phyloP scores from a whole-genome alignment of 2,888 invertebrate species.

The Metallyticus violacea region DNA sequence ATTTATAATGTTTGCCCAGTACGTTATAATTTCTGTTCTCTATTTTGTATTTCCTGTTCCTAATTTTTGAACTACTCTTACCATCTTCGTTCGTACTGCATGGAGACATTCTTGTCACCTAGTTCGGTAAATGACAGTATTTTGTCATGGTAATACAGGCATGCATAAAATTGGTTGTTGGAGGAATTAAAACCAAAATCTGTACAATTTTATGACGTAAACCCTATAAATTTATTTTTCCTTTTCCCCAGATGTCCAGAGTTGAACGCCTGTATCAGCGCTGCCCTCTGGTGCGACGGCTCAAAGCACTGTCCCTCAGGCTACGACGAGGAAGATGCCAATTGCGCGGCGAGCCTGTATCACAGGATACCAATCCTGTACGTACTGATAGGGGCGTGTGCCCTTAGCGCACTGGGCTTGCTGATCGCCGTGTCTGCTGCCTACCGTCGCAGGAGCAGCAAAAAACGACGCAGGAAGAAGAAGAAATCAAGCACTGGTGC shows the following conservation, averaged over 20 bases:
- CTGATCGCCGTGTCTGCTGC: slow-evolving; percentile 60
- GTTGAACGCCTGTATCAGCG: slow-evolving; percentile 75
- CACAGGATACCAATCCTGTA: slow-evolving; percentile 62
- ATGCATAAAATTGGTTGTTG: too few relatives aligned
- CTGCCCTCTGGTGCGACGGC: slow-evolving; percentile 78
- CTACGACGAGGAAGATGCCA: slow-evolving; percentile 74
- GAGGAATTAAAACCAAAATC: too few relatives aligned
- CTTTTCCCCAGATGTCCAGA: slow-evolving; percentile 81
- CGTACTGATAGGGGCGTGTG: slow-evolving; percentile 62
- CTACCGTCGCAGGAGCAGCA: slow-evolving; percentile 37
- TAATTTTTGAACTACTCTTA: too few relatives aligned
- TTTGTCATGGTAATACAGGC: too few relatives aligned
- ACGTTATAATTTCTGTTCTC: too few relatives aligned
- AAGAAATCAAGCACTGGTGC: slow-evolving; percentile 22
- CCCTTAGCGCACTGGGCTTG: slow-evolving; percentile 59
- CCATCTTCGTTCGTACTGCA: too few relatives aligned
- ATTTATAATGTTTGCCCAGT: too few relatives aligned
- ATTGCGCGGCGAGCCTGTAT: slow-evolving; percentile 64
- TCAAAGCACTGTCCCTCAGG: slow-evolving; percentile 76
- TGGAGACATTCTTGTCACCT: too few relatives aligned
- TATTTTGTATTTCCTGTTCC: too few relatives aligned
- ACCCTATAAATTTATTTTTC: too few relatives aligned
- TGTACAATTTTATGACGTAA: too few relatives aligned
- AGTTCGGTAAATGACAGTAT: too few relatives aligned
- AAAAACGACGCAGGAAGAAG: slow-evolving; percentile 27